Evolutionary conservation across 2,797 vertebrate species (phyloP).

Genomic region (Sebastes minor): DNA sequence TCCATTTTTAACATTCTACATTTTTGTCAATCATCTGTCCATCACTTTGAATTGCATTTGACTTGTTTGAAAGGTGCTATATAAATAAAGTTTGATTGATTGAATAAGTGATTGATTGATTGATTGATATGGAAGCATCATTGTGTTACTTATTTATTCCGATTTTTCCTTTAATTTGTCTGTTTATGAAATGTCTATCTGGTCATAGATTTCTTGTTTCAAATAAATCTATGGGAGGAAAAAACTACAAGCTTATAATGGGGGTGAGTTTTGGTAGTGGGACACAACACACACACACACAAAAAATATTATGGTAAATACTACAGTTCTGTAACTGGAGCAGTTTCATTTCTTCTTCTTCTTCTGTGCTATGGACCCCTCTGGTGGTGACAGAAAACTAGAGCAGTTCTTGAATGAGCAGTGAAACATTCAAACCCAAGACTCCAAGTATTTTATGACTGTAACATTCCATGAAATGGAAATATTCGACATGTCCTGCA

Average conservation of each 20-base stretch:
- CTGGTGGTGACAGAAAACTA: slow-evolving; percentile 8
- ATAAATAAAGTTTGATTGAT: too few relatives aligned
- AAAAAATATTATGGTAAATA: not conserved
- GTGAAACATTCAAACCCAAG: not conserved
- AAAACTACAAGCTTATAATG: too few relatives aligned
- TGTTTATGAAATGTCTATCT: not conserved
- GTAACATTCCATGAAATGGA: not conserved
- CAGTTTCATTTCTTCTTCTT: not conserved
- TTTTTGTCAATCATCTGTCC: too few relatives aligned
- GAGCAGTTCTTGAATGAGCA: not conserved
- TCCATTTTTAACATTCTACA: too few relatives aligned
- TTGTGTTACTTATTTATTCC: not conserved
- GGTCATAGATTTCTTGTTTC: not conserved
- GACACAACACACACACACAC: too few relatives aligned
- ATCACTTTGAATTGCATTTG: too few relatives aligned
- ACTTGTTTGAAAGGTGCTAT: too few relatives aligned
- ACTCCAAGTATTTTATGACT: not conserved
- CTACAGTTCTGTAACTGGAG: not conserved
- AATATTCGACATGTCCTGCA: not conserved
- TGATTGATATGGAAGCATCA: not conserved
- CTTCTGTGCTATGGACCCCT: not conserved
- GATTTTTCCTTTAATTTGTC: not conserved
- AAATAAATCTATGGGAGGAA: not conserved
- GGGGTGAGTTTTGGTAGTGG: not conserved
- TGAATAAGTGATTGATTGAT: too few relatives aligned